Evolutionary conservation across 2,888 invertebrate species (phyloP).

Genomic region (Lasioglossum zephyrum): DNA sequence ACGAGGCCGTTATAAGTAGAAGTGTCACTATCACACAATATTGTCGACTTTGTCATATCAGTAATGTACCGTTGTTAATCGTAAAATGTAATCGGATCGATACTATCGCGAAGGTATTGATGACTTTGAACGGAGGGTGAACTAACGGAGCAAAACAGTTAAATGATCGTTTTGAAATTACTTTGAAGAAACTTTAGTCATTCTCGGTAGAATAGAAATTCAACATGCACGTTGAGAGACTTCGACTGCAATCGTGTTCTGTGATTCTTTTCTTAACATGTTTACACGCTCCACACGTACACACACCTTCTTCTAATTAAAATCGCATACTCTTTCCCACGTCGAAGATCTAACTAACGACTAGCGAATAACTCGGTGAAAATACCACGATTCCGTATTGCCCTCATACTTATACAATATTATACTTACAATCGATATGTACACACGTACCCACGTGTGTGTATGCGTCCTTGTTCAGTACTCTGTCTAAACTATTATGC

Average conservation of each 20-base stretch:
- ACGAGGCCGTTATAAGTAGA: constrained; percentile 19
- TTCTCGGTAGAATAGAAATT: neutral
- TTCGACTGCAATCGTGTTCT: neutral
- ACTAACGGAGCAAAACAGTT: neutral
- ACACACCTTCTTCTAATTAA: neutral
- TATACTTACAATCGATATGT: neutral
- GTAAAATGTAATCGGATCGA: constrained; percentile 6
- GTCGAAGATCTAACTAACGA: neutral
- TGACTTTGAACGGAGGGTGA: neutral
- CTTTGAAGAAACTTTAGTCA: neutral
- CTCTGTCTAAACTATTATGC: neutral
- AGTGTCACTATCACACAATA: constrained; percentile 17
- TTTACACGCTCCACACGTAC: neutral
- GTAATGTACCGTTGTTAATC: neutral
- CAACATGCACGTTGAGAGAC: neutral
- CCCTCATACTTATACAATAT: neutral
- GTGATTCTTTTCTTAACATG: constrained; percentile 1
- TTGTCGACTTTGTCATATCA: constrained; percentile 12
- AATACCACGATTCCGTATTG: neutral
- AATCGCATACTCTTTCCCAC: neutral
- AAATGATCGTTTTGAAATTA: neutral
- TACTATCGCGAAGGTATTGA: neutral
- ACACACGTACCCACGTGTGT: neutral
- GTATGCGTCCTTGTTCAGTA: neutral
- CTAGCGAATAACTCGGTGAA: neutral